These are phyloP conservation scores for Drosophila ercepeae DNA, from an alignment of 1,140 invertebrate species.

Conservation along the genomic window DNA sequence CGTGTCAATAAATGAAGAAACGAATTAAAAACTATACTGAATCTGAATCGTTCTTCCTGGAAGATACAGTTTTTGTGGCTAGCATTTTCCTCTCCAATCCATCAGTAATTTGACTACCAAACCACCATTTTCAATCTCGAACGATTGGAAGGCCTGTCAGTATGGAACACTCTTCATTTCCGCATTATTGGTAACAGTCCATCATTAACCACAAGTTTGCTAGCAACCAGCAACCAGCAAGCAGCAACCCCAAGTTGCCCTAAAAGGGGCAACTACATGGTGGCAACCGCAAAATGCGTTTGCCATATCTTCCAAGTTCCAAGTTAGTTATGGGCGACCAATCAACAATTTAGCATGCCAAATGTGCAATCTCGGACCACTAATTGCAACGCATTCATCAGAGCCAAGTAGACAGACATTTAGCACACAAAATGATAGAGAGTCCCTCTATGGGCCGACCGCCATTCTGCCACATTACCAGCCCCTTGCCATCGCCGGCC, in stretches of 20 bases:
- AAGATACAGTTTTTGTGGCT: background rate
- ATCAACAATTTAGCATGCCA: slow-evolving; percentile 59
- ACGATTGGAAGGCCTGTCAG: background rate
- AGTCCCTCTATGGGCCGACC: background rate
- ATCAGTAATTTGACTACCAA: slow-evolving; percentile 2
- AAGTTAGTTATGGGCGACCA: slow-evolving; percentile 44
- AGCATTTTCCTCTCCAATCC: background rate
- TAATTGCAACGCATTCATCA: slow-evolving; percentile 78
- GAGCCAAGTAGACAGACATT: slow-evolving; percentile 51
- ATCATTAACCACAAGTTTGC: slow-evolving; percentile 38
- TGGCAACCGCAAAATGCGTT: slow-evolving; percentile 34
- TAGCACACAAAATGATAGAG: slow-evolving; percentile 53
- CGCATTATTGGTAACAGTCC: slow-evolving; percentile 44
- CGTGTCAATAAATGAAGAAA: background rate
- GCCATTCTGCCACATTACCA: background rate
- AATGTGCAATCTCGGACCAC: slow-evolving; percentile 77
- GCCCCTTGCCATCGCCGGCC: background rate
- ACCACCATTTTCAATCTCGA: slow-evolving; percentile 18
- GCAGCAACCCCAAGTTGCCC: background rate
- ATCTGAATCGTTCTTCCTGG: too few relatives aligned
- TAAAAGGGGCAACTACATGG: background rate
- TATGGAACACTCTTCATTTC: slow-evolving; percentile 22
- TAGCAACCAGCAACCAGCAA: background rate
- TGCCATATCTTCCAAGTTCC: slow-evolving; percentile 52
- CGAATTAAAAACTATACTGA: background rate